These are phyloP conservation scores for Acrobasis suavella DNA, from an alignment of 2,888 invertebrate species.

Conservation along the genomic window DNA sequence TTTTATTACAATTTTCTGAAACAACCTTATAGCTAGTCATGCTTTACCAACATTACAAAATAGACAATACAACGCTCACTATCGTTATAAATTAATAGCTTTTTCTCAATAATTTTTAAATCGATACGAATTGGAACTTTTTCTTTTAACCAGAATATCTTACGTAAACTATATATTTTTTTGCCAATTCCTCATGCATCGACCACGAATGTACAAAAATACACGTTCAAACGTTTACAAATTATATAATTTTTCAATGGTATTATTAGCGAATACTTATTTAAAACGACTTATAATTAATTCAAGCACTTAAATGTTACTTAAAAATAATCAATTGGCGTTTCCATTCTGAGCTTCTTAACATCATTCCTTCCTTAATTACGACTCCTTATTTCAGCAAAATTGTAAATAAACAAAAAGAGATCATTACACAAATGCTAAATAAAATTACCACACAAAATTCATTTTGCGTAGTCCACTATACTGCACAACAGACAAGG, in stretches of 20 bases:
- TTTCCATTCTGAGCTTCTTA: slow-evolving; percentile 71
- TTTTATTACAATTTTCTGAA: slow-evolving; percentile 82
- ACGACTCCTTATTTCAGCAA: slow-evolving; percentile 67
- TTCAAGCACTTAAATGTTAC: slow-evolving; percentile 71
- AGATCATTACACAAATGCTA: slow-evolving; percentile 66
- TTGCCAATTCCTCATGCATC: slow-evolving; percentile 79
- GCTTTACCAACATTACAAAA: slow-evolving; percentile 74
- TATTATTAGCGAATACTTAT: slow-evolving; percentile 56
- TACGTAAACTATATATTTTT: slow-evolving; percentile 52
- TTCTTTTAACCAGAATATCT: slow-evolving; percentile 61
- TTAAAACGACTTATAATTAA: slow-evolving; percentile 64
- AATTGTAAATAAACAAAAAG: slow-evolving; percentile 77
- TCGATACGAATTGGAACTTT: slow-evolving; percentile 74
- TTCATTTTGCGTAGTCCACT: slow-evolving; percentile 52
- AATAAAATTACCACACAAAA: slow-evolving; percentile 69
- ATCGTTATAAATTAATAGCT: slow-evolving; percentile 70
- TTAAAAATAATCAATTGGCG: slow-evolving; percentile 72
- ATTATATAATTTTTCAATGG: slow-evolving; percentile 62
- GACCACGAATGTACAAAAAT: slow-evolving; percentile 76
- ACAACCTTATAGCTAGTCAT: slow-evolving; percentile 73
- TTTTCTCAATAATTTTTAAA: slow-evolving; percentile 55
- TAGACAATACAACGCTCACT: slow-evolving; percentile 79
- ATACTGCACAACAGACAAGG: slow-evolving; percentile 55
- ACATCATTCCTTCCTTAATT: slow-evolving; percentile 44
- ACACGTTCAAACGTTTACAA: slow-evolving; percentile 65